phyloP scores from a whole-genome alignment of 2,888 invertebrate species.

The Meliscaeva auricollis region DNA sequence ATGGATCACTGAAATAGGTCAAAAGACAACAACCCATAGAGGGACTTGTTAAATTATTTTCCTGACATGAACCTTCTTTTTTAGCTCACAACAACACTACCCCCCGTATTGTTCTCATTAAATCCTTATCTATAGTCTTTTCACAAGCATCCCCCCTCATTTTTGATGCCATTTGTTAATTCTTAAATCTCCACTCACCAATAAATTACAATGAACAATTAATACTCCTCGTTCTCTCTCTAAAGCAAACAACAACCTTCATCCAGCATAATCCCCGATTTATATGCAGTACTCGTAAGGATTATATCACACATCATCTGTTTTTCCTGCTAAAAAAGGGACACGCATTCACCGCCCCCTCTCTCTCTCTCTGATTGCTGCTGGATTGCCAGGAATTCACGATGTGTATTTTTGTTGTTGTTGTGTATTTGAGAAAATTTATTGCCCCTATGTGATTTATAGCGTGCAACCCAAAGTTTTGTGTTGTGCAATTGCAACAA shows the following conservation, averaged over 20 bases:
- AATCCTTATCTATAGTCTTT: background rate
- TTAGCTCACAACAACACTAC: too few species aligned
- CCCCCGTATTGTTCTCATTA: background rate
- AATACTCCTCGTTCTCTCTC: conserved; percentile 57
- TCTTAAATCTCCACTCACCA: conserved; percentile 23
- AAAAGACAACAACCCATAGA: too few species aligned
- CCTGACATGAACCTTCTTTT: too few species aligned
- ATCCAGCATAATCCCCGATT: conserved; percentile 69
- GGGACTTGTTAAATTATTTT: too few species aligned
- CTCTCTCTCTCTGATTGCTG: background rate
- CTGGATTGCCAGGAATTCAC: background rate
- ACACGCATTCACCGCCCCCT: background rate
- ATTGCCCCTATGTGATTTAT: conserved; percentile 69
- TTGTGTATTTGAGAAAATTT: conserved; percentile 63
- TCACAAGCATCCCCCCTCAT: background rate
- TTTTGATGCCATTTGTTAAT: conserved; percentile 5
- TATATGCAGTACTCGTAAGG: conserved; percentile 65
- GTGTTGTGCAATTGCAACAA: conserved; percentile 34
- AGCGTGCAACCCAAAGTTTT: conserved; percentile 20
- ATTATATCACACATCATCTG: conserved; percentile 66
- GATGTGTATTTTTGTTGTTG: background rate
- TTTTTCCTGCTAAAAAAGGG: conserved; percentile 27
- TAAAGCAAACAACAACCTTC: conserved; percentile 60
- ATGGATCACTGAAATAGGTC: too few species aligned
- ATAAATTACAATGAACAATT: conserved; percentile 71